A percentile compares a stretch with the other conserved stretches of the same genome.
phyloP scores from a whole-genome alignment of 2,797 vertebrate genomes.

The Rhabdomys pumilio region DNA sequence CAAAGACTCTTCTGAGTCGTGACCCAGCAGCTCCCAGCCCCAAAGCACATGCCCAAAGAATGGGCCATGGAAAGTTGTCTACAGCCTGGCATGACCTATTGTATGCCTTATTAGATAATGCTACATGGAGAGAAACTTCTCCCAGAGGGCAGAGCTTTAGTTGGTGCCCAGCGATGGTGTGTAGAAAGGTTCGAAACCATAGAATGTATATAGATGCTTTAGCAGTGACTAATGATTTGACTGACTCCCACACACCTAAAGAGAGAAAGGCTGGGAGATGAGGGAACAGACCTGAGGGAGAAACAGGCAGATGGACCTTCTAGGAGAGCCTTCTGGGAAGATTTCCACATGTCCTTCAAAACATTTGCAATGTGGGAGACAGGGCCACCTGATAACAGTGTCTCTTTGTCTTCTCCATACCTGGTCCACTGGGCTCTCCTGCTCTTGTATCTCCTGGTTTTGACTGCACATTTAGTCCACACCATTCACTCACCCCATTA shows the following conservation, averaged over 20 bases:
- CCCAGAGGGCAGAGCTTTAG: not conserved
- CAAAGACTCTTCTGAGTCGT: not conserved
- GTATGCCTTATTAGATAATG: accelerated
- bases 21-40: not conserved
- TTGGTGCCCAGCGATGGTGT: not conserved
- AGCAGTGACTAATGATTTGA: not conserved
- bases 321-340: too few relatives aligned
- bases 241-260: not conserved
- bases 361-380: not conserved
- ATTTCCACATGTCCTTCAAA: not conserved
- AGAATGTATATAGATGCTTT: not conserved
- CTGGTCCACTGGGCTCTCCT: not conserved
- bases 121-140: accelerated
- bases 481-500: not conserved
- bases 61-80: too few relatives aligned
- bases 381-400: not conserved
- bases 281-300: not conserved
- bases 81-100: not conserved
- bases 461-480: not conserved
- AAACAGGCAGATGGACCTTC: not conserved
- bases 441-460: not conserved
- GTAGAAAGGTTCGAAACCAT: not conserved
- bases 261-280: not conserved
- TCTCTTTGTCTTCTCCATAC: not conserved
- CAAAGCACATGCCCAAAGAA: not conserved